These are phyloP conservation scores for Panulirus ornatus DNA, from an alignment of 1,140 invertebrate species.

Conservation along the genomic window DNA sequence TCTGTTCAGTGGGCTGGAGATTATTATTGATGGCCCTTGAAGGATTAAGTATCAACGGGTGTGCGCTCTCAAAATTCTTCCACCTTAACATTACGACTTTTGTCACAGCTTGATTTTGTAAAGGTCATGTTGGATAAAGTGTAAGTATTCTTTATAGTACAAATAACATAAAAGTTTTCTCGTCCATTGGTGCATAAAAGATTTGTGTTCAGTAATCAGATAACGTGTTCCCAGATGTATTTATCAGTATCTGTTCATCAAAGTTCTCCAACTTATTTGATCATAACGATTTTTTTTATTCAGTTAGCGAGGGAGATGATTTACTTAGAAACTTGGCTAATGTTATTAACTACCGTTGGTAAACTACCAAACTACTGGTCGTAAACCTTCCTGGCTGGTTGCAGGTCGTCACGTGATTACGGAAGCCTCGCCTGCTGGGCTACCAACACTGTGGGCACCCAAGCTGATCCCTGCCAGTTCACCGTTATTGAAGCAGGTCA, in stretches of 20 bases:
- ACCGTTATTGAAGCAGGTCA: not conserved
- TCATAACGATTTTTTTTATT: too few relatives aligned
- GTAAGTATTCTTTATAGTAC: too few relatives aligned
- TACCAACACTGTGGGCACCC: constrained; percentile 76
- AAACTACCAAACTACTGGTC: not conserved
- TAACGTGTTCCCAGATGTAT: not conserved
- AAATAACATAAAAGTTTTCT: not conserved
- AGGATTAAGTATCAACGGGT: too few relatives aligned
- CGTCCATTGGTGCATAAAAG: not conserved
- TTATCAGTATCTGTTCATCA: too few relatives aligned
- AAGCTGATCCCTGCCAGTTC: constrained; percentile 60
- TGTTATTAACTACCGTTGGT: not conserved
- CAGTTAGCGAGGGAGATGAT: not conserved
- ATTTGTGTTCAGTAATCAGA: not conserved
- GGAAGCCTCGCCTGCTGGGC: constrained; percentile 76
- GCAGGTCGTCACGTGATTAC: constrained; percentile 73
- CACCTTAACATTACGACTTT: too few relatives aligned
- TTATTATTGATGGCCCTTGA: too few relatives aligned
- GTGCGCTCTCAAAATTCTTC: too few relatives aligned
- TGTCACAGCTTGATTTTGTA: too few relatives aligned
- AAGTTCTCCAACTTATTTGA: too few relatives aligned
- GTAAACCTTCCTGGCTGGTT: not conserved
- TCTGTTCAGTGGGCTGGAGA: too few relatives aligned
- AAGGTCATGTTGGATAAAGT: too few relatives aligned
- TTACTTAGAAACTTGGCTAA: not conserved